Base-by-base conservation (phyloP, 2,888 invertebrate genomes). In the Eledona agricola region DNA sequence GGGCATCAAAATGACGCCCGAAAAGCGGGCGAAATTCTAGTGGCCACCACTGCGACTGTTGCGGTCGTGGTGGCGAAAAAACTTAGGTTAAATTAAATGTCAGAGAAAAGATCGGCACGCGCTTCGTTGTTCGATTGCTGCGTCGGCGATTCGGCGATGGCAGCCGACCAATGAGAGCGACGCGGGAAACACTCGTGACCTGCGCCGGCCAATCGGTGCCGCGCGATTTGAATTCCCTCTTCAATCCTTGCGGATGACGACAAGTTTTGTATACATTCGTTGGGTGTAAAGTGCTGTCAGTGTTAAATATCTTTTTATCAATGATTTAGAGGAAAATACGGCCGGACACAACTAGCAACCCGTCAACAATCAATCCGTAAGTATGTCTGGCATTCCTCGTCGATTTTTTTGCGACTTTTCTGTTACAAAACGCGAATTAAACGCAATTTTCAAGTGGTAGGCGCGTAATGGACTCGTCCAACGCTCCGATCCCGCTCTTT, bases 241-340 rank as follows among this genome's bases (percentile, higher is more conserved):
- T 72, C 69, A 67, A 70, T 66, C 71, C 69, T 72, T 71, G 69
- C 70, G 64, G 64, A 65, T 64, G 69, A 69, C 73, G 68, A 67
- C 67, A 71, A 75, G 70, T 74, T 73, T 76, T 76, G 76, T 76
- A 71, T 77, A 76, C 74, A 73, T 73, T 76, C 73, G 76, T 74
- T 70, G 72, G 72, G 74, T 75, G 74, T 75, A 71, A 67, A 70
- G 73, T 74, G 72, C 73, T 75, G 75, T 75, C 72, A 75, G 71
- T 73, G 72, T 69, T 64, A 67, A 71, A 70, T 64, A 67, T 64
- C 62, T 62, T 68, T 71, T 73, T 71, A 69, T 86, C 84, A 84
- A 84, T 83, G 79, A 87, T 81, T 81, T 86, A 78, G 81, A 83
- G 81, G 85, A 84, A 81, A 86, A 81, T 80, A 81, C 83, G 67